A percentile compares a stretch with the other conserved stretches of the same genome.
Evolutionary conservation across 2,888 invertebrate species (phyloP).

Genomic region (Aplocera efformata): DNA sequence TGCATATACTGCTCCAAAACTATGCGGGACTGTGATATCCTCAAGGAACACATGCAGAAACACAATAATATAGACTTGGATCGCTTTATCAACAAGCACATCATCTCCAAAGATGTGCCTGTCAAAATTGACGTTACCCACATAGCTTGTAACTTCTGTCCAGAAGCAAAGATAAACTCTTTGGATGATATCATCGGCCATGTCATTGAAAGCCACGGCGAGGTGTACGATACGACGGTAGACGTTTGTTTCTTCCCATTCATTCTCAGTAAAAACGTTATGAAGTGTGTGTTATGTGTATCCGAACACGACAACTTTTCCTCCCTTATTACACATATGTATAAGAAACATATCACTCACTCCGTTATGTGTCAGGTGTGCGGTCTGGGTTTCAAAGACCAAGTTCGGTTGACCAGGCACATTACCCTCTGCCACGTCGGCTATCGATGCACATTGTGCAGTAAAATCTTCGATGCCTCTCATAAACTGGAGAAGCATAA

Average conservation of each 20-base stretch:
- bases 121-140: slow-evolving; percentile 55
- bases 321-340: slow-evolving; percentile 56
- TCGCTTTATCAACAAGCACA: slow-evolving; percentile 42
- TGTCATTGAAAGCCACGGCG: slow-evolving; percentile 39
- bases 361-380: slow-evolving; percentile 59
- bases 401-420: slow-evolving; percentile 51
- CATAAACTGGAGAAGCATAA: slow-evolving; percentile 53
- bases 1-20: slow-evolving; percentile 60
- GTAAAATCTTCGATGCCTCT: slow-evolving; percentile 58
- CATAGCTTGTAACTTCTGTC: slow-evolving; percentile 50
- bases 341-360: slow-evolving; percentile 52
- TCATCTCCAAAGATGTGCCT: slow-evolving; percentile 59
- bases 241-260: slow-evolving; percentile 58
- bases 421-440: slow-evolving; percentile 48
- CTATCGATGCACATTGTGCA: slow-evolving; percentile 54
- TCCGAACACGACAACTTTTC: slow-evolving; percentile 51
- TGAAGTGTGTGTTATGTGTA: slow-evolving; percentile 51
- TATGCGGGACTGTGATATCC: slow-evolving; percentile 45
- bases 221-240: slow-evolving; percentile 40
- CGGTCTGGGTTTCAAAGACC: slow-evolving; percentile 52
- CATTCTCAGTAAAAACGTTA: slow-evolving; percentile 40
- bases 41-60: slow-evolving; percentile 48
- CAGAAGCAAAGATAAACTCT: slow-evolving; percentile 28
- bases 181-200: slow-evolving; percentile 51
- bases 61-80: slow-evolving; percentile 43